Base-by-base conservation (phyloP, 2,113 vertebrate species). In the Danio rerio region DNA sequence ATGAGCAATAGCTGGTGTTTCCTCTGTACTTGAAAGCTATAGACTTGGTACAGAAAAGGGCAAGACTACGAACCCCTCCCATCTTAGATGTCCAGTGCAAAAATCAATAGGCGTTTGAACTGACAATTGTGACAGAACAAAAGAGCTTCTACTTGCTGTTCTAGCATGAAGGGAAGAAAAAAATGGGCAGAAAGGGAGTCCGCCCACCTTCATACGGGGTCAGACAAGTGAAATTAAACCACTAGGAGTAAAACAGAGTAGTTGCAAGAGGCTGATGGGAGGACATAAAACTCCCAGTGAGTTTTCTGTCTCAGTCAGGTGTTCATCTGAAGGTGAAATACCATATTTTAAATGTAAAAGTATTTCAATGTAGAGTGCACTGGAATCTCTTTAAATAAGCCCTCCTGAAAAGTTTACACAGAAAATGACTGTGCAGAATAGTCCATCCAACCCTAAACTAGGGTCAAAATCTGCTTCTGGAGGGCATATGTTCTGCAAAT, bases 71-170 rank as follows among this genome's bases (percentile, higher is more conserved):
- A 53, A 55, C 63, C 59, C 6, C 56, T 16, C 18, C 62, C 49
- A 65, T 77, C 12, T 31, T 50, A 79, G 49, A 83, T 52, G 49
- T 42, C 43, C 40, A 20, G 49, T 49, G 47, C 18, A 43, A 53
- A 83, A 83, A 86, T 86, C 85, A 61, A 86, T 86, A 62, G 50
- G 45, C 58, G 61, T 56, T 74, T 72, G 73, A 84, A 70, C 78
- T 62, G 78, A 73, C 73, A 81, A 83, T 63, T 43, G 66, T 83
- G 86, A 53, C 75, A 68, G 72, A 55, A 73, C 58, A 77, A 83
- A 73, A 85, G 77, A 81, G 69, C 31, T 72, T 65, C 43, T 58
- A 45, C 53, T 66, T 40, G 63, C 61, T 42, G 13, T n/a, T 9
- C 12, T 68, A 78, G 81, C 77, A 78, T 8, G 40, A 66, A 78